These are phyloP conservation scores for Ardeotis arabs DNA, from an alignment of 2,113 vertebrate species.

Conservation along the genomic window DNA sequence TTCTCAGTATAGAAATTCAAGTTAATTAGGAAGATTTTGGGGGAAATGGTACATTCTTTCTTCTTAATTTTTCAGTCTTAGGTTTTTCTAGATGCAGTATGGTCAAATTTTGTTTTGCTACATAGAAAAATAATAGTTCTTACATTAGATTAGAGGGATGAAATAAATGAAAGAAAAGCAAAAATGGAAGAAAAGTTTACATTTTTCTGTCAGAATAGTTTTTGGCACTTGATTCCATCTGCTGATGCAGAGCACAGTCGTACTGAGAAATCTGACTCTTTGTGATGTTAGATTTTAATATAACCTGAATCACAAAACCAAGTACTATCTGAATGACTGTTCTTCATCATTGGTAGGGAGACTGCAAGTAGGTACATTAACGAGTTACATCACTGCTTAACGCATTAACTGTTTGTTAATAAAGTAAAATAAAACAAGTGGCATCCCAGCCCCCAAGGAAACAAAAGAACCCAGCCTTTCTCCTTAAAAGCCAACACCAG, in stretches of 20 bases:
- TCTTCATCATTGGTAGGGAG: neutral
- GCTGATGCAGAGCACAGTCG: neutral
- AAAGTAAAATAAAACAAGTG: neutral
- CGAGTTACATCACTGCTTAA: neutral
- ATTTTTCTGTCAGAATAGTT: neutral
- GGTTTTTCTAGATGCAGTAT: neutral
- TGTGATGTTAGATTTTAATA: neutral
- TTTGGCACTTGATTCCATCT: neutral
- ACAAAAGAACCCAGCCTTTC: neutral
- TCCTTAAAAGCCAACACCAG: neutral
- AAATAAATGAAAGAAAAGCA: constrained; percentile 18
- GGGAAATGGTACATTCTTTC: neutral
- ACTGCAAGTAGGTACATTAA: neutral
- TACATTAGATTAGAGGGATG: neutral
- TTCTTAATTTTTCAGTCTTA: neutral
- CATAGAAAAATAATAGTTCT: neutral
- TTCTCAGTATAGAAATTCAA: neutral
- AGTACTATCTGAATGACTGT: neutral
- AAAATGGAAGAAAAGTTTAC: neutral
- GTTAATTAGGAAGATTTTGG: neutral
- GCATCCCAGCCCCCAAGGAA: neutral
- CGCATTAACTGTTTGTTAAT: neutral
- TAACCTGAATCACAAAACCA: neutral
- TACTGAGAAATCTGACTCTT: neutral
- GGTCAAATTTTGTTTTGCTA: neutral